phyloP scores from a whole-genome alignment of 2,888 invertebrate species.

The Brachypterus glaber region DNA sequence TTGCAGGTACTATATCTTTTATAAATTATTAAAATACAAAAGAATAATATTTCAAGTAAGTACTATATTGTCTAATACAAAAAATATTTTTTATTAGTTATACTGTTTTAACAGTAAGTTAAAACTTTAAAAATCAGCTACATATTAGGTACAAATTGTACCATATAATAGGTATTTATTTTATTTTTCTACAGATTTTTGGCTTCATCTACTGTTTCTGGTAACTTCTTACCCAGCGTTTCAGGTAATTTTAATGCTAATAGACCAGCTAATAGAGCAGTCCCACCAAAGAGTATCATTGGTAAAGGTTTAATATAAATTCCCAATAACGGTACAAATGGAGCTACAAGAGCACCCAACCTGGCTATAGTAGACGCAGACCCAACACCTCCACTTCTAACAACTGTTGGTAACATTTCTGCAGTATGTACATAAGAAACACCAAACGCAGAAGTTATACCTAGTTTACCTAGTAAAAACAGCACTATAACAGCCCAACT shows the following conservation, averaged over 20 bases:
- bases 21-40: too few species aligned
- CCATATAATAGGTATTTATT: too few species aligned
- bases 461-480: slow-evolving; percentile 54
- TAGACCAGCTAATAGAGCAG: slow-evolving; percentile 45
- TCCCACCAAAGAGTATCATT: slow-evolving; percentile 46
- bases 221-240: slow-evolving; percentile 51
- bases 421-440: slow-evolving; percentile 54
- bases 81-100: too few species aligned
- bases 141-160: too few species aligned
- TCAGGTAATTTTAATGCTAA: slow-evolving; percentile 52
- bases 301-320: slow-evolving; percentile 36
- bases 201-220: slow-evolving; percentile 50
- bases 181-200: slow-evolving; percentile 30
- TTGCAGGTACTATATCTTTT: too few species aligned
- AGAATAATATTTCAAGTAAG: too few species aligned
- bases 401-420: slow-evolving; percentile 45
- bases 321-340: slow-evolving; percentile 51
- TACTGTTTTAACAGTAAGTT: too few species aligned
- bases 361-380: slow-evolving; percentile 50
- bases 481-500: slow-evolving; percentile 47
- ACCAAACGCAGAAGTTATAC: slow-evolving; percentile 54
- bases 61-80: too few species aligned
- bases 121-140: too few species aligned
- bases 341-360: slow-evolving; percentile 52
- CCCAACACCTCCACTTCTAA: slow-evolving; percentile 52